These are phyloP conservation scores for Ceratina calcarata DNA, from an alignment of 1,140 invertebrate genomes.

Conservation along the genomic window DNA sequence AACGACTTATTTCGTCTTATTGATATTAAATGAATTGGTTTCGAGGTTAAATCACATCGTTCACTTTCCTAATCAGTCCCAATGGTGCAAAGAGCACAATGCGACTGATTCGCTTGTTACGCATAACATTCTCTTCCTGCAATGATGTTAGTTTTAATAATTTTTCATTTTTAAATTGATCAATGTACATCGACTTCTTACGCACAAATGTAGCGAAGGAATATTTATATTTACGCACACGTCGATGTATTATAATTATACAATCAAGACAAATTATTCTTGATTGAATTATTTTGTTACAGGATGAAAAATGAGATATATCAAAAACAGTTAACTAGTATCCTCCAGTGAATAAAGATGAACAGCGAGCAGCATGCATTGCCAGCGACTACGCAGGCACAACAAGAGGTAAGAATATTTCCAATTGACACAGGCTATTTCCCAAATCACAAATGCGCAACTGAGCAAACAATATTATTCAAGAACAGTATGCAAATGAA, in stretches of 20 bases:
- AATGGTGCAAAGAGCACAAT: constrained; percentile 12
- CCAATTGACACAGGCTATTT: constrained; percentile 62
- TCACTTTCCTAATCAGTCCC: constrained; percentile 3
- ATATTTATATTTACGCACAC: too few relatives aligned
- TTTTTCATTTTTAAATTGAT: neutral
- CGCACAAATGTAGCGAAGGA: too few relatives aligned
- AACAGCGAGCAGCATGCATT: constrained; percentile 81
- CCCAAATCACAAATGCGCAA: constrained; percentile 73
- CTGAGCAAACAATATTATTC: constrained; percentile 23
- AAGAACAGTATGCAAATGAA: constrained; percentile 1
- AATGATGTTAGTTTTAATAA: neutral
- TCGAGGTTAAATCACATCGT: constrained; percentile 34
- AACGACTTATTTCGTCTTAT: constrained; percentile 9
- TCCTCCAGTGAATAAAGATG: constrained; percentile 77
- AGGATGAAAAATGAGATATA: constrained; percentile 74
- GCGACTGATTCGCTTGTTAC: neutral
- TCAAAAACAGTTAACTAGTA: constrained; percentile 68
- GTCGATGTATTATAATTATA: too few relatives aligned
- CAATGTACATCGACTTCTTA: neutral
- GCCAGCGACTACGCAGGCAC: constrained; percentile 79
- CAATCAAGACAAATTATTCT: constrained; percentile 7
- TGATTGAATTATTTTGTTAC: constrained; percentile 56
- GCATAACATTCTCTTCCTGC: neutral
- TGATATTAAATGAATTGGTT: constrained; percentile 22
- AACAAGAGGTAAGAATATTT: constrained; percentile 77